These are phyloP conservation scores for Lacerta bilineata DNA, from an alignment of 2,797 vertebrate species.

Conservation along the genomic window DNA sequence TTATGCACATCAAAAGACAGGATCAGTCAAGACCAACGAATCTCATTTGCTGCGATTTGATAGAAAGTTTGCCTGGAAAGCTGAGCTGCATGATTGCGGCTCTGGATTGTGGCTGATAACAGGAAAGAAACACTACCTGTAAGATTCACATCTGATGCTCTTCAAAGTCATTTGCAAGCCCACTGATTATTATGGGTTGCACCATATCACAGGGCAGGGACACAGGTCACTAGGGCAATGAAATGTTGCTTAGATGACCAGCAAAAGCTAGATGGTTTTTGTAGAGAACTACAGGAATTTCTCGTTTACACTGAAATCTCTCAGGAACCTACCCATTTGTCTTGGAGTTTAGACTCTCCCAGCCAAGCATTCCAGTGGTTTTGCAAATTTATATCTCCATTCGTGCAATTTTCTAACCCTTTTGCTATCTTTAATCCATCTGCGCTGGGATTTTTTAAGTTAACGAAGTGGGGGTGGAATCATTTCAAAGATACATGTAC, in stretches of 20 bases:
- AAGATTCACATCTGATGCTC: background rate
- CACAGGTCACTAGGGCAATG: background rate
- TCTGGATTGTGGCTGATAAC: background rate
- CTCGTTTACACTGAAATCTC: background rate
- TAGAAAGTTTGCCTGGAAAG: conserved; percentile 59
- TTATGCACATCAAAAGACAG: conserved; percentile 44
- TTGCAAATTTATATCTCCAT: background rate
- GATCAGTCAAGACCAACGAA: conserved; percentile 49
- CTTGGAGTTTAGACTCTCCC: background rate
- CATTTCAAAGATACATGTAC: too few species aligned
- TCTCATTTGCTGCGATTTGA: conserved; percentile 55
- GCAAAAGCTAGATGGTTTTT: too few species aligned
- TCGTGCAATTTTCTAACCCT: background rate
- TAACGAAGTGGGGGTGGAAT: too few species aligned
- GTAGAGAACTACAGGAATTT: background rate
- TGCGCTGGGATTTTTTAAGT: too few species aligned
- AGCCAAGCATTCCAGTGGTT: background rate
- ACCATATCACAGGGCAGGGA: background rate
- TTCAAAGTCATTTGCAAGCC: background rate
- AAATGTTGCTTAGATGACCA: background rate
- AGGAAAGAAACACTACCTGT: background rate
- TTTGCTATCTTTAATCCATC: too few species aligned
- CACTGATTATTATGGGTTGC: background rate
- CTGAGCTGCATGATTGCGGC: conserved; percentile 73
- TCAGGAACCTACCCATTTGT: too few species aligned